Evolutionary conservation across 2,888 invertebrate genomes (phyloP).

Genomic region (Sminthurides aquaticus): DNA sequence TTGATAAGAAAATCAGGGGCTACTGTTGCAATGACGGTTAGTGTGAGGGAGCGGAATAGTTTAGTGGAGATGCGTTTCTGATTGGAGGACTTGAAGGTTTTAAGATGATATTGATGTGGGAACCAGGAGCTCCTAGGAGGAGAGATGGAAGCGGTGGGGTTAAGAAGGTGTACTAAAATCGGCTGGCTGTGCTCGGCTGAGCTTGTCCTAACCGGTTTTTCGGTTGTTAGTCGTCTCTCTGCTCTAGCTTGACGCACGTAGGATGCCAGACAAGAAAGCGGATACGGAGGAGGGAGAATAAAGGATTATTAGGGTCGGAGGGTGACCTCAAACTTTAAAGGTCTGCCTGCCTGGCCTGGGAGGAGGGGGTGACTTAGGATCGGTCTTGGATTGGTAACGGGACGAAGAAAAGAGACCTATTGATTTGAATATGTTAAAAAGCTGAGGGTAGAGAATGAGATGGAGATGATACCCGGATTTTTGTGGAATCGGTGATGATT

Average conservation of each 20-base stretch:
- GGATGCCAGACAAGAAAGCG: background rate
- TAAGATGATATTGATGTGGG: background rate
- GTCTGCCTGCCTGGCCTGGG: background rate
- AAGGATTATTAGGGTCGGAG: background rate
- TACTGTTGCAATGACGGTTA: background rate
- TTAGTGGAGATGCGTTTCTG: too few species aligned
- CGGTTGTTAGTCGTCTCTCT: background rate
- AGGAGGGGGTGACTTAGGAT: background rate
- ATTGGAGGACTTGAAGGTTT: background rate
- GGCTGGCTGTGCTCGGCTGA: background rate
- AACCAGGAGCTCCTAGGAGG: background rate
- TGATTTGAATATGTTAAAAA: too few species aligned
- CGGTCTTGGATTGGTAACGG: background rate
- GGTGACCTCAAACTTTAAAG: conserved; percentile 2
- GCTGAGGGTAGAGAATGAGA: too few species aligned
- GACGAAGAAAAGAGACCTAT: too few species aligned
- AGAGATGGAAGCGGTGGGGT: background rate
- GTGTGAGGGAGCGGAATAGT: background rate
- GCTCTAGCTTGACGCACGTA: background rate
- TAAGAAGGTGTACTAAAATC: background rate
- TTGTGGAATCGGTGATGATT: too few species aligned
- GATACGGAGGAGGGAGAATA: background rate
- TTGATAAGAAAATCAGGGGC: background rate
- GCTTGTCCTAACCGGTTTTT: conserved; percentile 5
- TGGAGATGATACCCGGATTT: too few species aligned